A percentile compares a stretch with the other conserved stretches of the same genome.
Evolutionary conservation across 2,113 vertebrate genomes (phyloP).

Genomic region (Falcunculus frontatus): DNA sequence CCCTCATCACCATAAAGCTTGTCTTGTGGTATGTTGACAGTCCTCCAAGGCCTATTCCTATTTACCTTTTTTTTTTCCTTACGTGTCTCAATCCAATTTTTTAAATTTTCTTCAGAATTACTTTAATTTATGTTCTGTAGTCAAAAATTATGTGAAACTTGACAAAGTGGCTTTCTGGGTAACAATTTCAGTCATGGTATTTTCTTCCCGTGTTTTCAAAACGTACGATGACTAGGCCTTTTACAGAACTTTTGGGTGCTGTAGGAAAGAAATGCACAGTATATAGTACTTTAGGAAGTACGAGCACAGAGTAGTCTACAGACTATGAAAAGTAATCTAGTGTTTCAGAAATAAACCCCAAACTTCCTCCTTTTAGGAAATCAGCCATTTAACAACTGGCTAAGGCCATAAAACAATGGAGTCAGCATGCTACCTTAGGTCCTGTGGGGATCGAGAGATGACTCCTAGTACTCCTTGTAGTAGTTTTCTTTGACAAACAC

Average conservation of each 20-base stretch:
- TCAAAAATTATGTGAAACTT: not conserved
- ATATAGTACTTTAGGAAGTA: not conserved
- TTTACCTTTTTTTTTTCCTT: not conserved
- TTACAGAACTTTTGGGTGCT: not conserved
- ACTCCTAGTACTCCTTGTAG: not conserved
- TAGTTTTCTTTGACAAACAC: not conserved
- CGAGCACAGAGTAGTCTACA: not conserved
- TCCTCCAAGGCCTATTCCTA: not conserved
- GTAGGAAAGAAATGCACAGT: not conserved
- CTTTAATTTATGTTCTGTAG: not conserved
- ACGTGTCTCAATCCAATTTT: not conserved
- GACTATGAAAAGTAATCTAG: not conserved
- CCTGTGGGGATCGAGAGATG: not conserved
- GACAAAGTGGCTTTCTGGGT: not conserved
- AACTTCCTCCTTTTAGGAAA: not conserved
- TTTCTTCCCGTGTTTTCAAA: not conserved
- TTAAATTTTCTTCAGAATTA: not conserved
- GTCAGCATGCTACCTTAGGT: not conserved
- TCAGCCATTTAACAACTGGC: not conserved
- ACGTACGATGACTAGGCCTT: not conserved
- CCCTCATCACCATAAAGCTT: not conserved
- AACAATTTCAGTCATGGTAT: not conserved
- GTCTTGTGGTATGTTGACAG: not conserved
- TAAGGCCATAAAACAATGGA: not conserved
- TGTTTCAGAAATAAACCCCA: not conserved